These are phyloP conservation scores for Hydroisotoma schaefferi DNA, from an alignment of 2,888 invertebrate genomes.

Conservation along the genomic window DNA sequence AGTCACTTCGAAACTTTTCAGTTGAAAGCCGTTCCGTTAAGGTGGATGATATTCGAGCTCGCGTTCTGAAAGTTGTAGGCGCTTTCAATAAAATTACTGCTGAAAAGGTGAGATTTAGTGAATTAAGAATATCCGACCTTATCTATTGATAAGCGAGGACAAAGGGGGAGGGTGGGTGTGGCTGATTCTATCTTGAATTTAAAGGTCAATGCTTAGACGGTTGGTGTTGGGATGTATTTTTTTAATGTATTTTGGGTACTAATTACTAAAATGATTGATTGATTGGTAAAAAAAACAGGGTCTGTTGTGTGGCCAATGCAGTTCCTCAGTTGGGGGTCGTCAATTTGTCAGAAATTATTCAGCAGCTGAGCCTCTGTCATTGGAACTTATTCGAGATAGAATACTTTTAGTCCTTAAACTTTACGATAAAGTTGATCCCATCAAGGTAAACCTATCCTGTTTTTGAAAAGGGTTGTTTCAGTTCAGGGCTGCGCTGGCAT, in stretches of 20 bases:
- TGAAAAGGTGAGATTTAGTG: constrained; percentile 66
- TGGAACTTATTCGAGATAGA: constrained; percentile 80
- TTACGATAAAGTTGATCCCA: constrained; percentile 93
- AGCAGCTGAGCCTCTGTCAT: constrained; percentile 57
- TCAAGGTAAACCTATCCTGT: constrained; percentile 65
- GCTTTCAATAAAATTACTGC: constrained; percentile 85
- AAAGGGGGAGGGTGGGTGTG: too few relatives aligned
- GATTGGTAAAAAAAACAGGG: too few relatives aligned
- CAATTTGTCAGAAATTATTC: constrained; percentile 37
- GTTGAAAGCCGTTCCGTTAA: background rate
- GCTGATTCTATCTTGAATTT: too few relatives aligned
- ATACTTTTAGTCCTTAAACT: constrained; percentile 92
- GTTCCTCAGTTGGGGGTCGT: constrained; percentile 23
- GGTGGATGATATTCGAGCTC: constrained; percentile 66
- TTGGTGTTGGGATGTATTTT: too few relatives aligned
- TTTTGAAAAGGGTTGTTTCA: background rate
- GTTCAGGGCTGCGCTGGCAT: background rate
- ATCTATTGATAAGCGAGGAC: too few relatives aligned
- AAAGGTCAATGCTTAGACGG: too few relatives aligned
- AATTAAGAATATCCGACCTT: too few relatives aligned
- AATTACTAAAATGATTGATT: background rate
- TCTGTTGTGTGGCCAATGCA: constrained; percentile 15
- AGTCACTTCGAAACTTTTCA: constrained; percentile 21
- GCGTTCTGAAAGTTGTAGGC: constrained; percentile 81
- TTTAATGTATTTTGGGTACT: background rate